Evolutionary conservation across 2,797 vertebrate genomes (phyloP).

Genomic region (Xenops minutus): DNA sequence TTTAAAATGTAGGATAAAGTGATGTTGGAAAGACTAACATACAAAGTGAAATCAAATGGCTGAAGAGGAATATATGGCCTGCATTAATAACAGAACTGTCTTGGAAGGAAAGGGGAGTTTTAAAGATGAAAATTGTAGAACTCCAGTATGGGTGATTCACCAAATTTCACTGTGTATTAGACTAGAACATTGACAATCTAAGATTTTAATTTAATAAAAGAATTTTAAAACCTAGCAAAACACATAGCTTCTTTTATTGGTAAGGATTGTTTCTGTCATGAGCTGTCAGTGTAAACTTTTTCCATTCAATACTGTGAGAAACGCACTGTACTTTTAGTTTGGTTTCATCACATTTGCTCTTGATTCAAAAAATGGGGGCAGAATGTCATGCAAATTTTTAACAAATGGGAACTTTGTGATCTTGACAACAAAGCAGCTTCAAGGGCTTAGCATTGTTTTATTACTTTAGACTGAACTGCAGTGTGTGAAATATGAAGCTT

Average conservation of each 20-base stretch:
- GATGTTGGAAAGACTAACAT: not conserved
- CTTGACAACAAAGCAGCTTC: not conserved
- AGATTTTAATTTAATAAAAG: not conserved
- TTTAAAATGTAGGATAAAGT: conserved; percentile 15
- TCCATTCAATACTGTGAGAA: not conserved
- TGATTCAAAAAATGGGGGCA: not conserved
- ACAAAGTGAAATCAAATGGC: not conserved
- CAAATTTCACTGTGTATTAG: not conserved
- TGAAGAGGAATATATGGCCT: not conserved
- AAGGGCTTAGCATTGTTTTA: not conserved
- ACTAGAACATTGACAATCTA: not conserved
- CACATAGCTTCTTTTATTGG: not conserved
- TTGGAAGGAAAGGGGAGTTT: not conserved
- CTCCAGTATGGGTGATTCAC: not conserved
- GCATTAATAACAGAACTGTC: not conserved
- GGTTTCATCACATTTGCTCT: not conserved
- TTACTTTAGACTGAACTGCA: not conserved
- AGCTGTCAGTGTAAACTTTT: not conserved
- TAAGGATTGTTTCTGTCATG: not conserved
- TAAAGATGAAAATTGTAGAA: not conserved
- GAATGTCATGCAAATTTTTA: not conserved
- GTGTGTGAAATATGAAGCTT: not conserved
- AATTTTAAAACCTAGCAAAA: not conserved
- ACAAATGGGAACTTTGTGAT: not conserved
- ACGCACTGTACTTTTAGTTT: not conserved